These are phyloP conservation scores for Nemoura dubitans DNA, from an alignment of 2,888 invertebrate genomes.

Conservation along the genomic window DNA sequence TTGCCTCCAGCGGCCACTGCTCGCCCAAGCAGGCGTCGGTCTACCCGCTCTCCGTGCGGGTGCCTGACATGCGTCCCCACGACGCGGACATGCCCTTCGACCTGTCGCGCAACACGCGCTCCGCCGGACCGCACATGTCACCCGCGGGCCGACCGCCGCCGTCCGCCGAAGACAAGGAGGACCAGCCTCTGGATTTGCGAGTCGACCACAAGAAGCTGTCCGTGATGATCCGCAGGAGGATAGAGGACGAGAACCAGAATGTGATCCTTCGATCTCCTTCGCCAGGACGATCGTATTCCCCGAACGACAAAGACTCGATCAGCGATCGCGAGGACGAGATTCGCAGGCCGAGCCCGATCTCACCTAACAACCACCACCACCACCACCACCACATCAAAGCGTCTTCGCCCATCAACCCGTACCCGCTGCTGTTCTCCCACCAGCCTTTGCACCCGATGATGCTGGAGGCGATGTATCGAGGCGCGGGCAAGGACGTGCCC, in stretches of 20 bases:
- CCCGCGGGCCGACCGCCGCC: constrained; percentile 61
- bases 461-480: constrained; percentile 74
- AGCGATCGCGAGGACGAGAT: constrained; percentile 53
- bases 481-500: constrained; percentile 65
- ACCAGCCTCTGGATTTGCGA: constrained; percentile 88
- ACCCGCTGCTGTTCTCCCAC: constrained; percentile 67
- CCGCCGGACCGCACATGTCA: constrained; percentile 54
- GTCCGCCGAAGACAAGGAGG: constrained; percentile 60
- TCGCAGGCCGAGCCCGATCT: constrained; percentile 59
- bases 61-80: constrained; percentile 57
- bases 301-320: constrained; percentile 49
- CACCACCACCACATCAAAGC: constrained; percentile 59
- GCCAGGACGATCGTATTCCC: constrained; percentile 50
- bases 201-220: constrained; percentile 81
- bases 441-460: constrained; percentile 75
- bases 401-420: constrained; percentile 49
- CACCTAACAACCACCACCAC: constrained; percentile 61
- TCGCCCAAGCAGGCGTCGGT: constrained; percentile 80
- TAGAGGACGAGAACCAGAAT: constrained; percentile 89
- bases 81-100: constrained; percentile 71
- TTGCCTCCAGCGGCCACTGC: constrained; percentile 65
- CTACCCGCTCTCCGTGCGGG: constrained; percentile 72
- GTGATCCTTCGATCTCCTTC: constrained; percentile 65
- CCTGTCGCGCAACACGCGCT: constrained; percentile 63
- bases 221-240: constrained; percentile 61